Percentiles rank a stretch among this genome's conserved stretches.
Evolutionary conservation across 2,113 vertebrate species (phyloP).

Genomic region (Protobothrops flavoviridis): DNA sequence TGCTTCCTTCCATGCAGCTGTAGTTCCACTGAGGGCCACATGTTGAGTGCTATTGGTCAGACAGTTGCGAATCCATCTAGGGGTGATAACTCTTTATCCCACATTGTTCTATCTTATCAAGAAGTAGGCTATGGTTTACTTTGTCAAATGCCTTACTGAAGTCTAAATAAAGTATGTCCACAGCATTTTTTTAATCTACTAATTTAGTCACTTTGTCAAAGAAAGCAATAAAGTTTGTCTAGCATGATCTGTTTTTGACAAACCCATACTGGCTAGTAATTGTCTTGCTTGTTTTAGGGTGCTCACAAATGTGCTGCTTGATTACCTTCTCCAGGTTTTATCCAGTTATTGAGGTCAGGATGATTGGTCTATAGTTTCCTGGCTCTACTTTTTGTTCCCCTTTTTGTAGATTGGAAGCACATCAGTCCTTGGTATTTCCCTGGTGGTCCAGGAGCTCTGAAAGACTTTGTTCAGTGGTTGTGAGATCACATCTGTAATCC

Average conservation of each 20-base stretch:
- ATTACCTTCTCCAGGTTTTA: neutral
- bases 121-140: neutral
- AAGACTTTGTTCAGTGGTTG: neutral
- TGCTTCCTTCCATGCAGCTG: neutral
- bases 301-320: neutral
- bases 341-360: neutral
- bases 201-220: neutral
- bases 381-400: neutral
- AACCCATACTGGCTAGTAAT: neutral
- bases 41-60: neutral
- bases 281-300: neutral
- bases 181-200: neutral
- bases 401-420: neutral
- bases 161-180: neutral
- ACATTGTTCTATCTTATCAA: neutral
- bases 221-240: neutral
- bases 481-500: neutral
- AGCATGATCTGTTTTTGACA: neutral
- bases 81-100: neutral
- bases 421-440: neutral
- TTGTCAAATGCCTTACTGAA: neutral
- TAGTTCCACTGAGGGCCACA: neutral
- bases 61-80: neutral
- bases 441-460: neutral
- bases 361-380: neutral